Conservation (phyloP, 2,113 vertebrate genomes). For the Xiphias gladius region DNA sequence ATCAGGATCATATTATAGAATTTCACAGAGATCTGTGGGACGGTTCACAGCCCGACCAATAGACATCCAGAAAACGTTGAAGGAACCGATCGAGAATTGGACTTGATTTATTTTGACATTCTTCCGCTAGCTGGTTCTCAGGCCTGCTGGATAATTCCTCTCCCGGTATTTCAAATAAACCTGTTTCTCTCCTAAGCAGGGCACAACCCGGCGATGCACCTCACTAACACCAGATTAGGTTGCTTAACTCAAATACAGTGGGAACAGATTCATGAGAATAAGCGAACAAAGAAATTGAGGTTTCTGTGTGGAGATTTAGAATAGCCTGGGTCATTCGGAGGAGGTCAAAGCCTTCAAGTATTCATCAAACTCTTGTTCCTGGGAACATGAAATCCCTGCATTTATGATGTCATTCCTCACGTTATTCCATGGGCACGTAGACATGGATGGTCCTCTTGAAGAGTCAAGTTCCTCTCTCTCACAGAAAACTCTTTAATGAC, state of each 20-base stretch:
- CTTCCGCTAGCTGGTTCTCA: slow-evolving; percentile 64
- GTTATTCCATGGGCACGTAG: slow-evolving; percentile 14
- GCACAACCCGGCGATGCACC: slow-evolving; percentile 42
- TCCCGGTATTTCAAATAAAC: slow-evolving; percentile 73
- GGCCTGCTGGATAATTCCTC: slow-evolving; percentile 61
- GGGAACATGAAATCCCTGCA: slow-evolving; percentile 52
- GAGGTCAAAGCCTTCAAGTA: slow-evolving; percentile 36
- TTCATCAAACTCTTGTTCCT: slow-evolving; percentile 21
- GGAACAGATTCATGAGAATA: slow-evolving; percentile 38
- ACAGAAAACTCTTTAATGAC: slow-evolving; percentile 56
- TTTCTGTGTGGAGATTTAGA: slow-evolving; percentile 20
- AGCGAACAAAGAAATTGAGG: background rate
- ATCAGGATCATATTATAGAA: background rate
- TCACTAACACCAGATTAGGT: slow-evolving; percentile 61
- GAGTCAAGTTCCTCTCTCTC: slow-evolving; percentile 52
- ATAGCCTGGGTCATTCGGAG: background rate
- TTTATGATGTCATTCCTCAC: slow-evolving; percentile 48
- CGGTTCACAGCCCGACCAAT: background rate
- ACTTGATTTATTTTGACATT: slow-evolving; percentile 73
- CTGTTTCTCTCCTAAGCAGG: slow-evolving; percentile 59
- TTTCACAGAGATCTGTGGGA: slow-evolving; percentile 12
- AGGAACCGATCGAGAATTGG: slow-evolving; percentile 35
- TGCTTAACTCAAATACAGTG: slow-evolving; percentile 51
- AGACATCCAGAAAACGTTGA: slow-evolving; percentile 3
- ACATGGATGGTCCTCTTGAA: slow-evolving; percentile 42